Evolutionary conservation across 1,140 invertebrate genomes (phyloP).

Genomic region (Orchestia grillus): DNA sequence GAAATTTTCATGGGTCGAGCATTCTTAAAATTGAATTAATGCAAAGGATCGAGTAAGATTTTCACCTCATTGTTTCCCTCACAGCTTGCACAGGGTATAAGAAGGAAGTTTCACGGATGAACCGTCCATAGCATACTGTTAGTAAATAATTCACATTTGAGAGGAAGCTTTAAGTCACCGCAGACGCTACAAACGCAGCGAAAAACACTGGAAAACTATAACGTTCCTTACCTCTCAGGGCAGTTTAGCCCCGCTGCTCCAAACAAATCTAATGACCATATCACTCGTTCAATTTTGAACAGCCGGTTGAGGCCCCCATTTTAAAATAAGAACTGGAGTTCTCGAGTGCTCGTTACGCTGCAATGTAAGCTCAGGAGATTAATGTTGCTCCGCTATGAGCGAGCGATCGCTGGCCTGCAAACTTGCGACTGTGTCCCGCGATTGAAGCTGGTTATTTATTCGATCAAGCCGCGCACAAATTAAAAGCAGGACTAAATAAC

Average conservation of each 20-base stretch:
- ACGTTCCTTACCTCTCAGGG: background rate
- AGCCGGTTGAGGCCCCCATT: background rate
- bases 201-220: background rate
- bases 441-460: background rate
- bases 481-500: background rate
- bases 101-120: background rate
- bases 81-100: background rate
- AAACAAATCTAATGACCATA: background rate
- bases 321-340: background rate
- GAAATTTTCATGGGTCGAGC: too few relatives aligned
- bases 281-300: background rate
- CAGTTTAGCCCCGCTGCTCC: background rate
- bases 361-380: background rate
- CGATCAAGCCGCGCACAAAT: background rate
- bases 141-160: background rate
- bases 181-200: background rate
- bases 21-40: background rate
- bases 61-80: background rate
- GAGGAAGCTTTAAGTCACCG: background rate
- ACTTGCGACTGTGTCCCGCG: background rate
- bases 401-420: background rate
- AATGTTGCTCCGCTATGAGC: background rate
- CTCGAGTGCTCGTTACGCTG: background rate
- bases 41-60: background rate
- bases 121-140: background rate